Evolutionary conservation across 2,888 invertebrate species (phyloP).

Genomic region (Sympetrum striolatum): DNA sequence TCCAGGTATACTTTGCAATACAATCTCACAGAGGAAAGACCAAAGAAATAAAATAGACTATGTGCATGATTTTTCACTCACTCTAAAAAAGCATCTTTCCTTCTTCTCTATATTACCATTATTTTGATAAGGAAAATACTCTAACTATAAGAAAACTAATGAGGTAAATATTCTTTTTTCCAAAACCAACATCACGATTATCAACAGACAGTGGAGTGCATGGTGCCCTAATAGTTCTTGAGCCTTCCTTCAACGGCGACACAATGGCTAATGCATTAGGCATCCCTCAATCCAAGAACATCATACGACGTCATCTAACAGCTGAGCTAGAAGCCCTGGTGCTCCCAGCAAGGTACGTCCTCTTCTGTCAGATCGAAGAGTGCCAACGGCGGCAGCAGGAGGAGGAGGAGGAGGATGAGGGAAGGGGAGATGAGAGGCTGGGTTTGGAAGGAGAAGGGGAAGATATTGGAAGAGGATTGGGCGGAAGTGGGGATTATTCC

Average conservation of each 20-base stretch:
- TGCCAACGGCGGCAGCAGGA: conserved; percentile 62
- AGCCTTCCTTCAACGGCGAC: conserved; percentile 92
- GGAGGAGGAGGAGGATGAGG: conserved; percentile 35
- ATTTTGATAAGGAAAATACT: neutral
- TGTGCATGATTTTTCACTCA: too few relatives aligned
- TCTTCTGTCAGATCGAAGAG: conserved; percentile 86
- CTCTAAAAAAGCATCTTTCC: neutral
- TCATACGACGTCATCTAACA: conserved; percentile 88
- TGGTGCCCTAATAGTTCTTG: conserved; percentile 90
- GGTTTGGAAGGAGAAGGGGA: conserved; percentile 35
- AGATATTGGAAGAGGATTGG: conserved; percentile 27
- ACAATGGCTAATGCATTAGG: conserved; percentile 93
- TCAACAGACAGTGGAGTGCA: conserved; percentile 90
- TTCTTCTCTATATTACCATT: neutral
- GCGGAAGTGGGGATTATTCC: conserved; percentile 40
- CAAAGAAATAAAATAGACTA: too few relatives aligned
- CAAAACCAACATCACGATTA: neutral
- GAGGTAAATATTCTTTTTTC: neutral
- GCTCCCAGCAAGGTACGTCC: conserved; percentile 89
- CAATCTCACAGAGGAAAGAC: too few relatives aligned
- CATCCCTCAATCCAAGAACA: conserved; percentile 91
- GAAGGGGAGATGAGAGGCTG: conserved; percentile 34
- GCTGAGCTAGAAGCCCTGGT: conserved; percentile 91
- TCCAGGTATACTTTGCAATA: too few relatives aligned
- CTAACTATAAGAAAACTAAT: neutral